Percentiles rank a stretch among this genome's conserved stretches.
These are phyloP conservation scores for Papilio xuthus DNA, from an alignment of 1,140 invertebrate species.

Conservation along the genomic window DNA sequence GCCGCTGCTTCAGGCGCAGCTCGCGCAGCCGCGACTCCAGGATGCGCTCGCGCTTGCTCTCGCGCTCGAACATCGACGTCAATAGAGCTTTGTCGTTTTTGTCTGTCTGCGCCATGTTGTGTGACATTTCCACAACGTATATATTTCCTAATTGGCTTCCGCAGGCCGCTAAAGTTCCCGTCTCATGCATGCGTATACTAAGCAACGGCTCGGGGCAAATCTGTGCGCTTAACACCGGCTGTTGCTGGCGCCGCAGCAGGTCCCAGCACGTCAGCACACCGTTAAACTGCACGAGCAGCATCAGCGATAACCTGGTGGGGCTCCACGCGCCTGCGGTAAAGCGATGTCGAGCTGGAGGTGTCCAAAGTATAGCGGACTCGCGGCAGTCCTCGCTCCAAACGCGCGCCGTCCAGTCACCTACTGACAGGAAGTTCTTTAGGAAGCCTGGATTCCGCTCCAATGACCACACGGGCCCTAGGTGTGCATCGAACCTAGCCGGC, in stretches of 20 bases:
- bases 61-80: constrained; percentile 93
- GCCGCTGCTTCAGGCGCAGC: constrained; percentile 84
- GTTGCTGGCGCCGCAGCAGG: constrained; percentile 92
- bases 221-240: constrained; percentile 91
- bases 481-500: constrained; percentile 87
- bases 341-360: constrained; percentile 86
- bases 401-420: constrained; percentile 94
- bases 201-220: constrained; percentile 85
- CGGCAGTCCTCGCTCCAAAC: constrained; percentile 96
- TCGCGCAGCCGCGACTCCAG: constrained; percentile 94
- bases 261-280: constrained; percentile 95
- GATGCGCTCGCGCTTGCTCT: constrained; percentile 95
- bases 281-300: constrained; percentile 91
- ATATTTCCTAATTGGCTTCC: constrained; percentile 91
- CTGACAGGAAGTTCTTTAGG: constrained; percentile 93
- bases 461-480: constrained; percentile 91
- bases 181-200: constrained; percentile 62
- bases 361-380: constrained; percentile 94
- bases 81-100: constrained; percentile 93
- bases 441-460: constrained; percentile 93
- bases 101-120: constrained; percentile 87
- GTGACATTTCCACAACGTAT: constrained; percentile 92
- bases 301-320: constrained; percentile 91
- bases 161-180: constrained; percentile 89
- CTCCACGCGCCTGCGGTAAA: constrained; percentile 94